A percentile compares a stretch with the other conserved stretches of the same genome.
phyloP scores from a whole-genome alignment of 2,888 invertebrate genomes.

The Ischnus inquisitorius region DNA sequence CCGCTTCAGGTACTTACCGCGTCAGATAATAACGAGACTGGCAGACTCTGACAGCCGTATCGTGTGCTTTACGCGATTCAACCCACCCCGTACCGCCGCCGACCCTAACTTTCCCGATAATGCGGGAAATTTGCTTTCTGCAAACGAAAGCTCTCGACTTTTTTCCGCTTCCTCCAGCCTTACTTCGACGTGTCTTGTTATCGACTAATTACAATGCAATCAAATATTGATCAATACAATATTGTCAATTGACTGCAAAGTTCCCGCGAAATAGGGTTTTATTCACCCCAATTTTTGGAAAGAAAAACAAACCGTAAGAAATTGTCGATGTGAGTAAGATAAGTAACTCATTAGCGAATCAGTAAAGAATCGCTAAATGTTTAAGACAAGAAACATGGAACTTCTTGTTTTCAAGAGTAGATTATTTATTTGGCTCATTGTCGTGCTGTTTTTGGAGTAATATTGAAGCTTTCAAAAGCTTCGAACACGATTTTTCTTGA shows the following conservation, averaged over 20 bases:
- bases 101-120: slow-evolving; percentile 46
- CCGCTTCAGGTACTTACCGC: slow-evolving; percentile 51
- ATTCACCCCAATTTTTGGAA: neutral
- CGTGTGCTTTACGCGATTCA: slow-evolving; percentile 51
- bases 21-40: slow-evolving; percentile 57
- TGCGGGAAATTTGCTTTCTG: slow-evolving; percentile 42
- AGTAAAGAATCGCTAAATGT: neutral
- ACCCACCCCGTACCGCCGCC: slow-evolving; percentile 9
- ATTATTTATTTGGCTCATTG: too few species aligned
- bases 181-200: neutral
- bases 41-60: slow-evolving; percentile 51
- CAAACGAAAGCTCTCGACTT: slow-evolving; percentile 41
- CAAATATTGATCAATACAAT: neutral
- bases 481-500: too few species aligned
- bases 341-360: neutral
- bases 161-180: neutral
- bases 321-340: neutral
- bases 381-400: too few species aligned
- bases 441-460: too few species aligned
- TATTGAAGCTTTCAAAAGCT: too few species aligned
- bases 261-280: neutral
- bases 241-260: neutral
- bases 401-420: too few species aligned
- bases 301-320: neutral
- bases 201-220: slow-evolving; percentile 36